Base-by-base conservation (phyloP, 2,113 vertebrate species). In the Lipophrys pholis region DNA sequence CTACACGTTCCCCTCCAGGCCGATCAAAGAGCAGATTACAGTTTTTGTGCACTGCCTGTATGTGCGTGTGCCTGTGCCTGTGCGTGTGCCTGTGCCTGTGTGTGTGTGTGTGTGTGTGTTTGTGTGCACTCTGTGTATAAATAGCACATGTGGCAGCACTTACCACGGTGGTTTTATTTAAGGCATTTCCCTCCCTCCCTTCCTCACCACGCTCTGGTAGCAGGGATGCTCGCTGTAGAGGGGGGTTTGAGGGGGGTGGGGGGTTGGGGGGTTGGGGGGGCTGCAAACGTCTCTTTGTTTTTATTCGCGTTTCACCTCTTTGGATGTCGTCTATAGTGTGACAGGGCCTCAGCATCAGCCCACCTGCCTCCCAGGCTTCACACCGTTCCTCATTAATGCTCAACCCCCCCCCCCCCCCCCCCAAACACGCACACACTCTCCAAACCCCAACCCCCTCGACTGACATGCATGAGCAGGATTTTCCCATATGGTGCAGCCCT, bases 91-190 rank as follows among this genome's bases (percentile, higher is more conserved):
- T 48, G 55, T 68, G 67, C n/a, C n/a, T 45, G 63, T 64, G 60
- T 45, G 21, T 69, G 66, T 74, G 36, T 68, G 57, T 55, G 69
- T 69, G 49, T 17, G 56, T 62, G 59, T 59, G 72, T 67, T 55
- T 40, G 69, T 56, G 63, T 45, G 52, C 46, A 35, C n/a, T 8
- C 58, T 48, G 55, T 68, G 67, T 83, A 87, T 83, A 91, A 92
- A 87, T 85, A 90, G 87, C 85, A 83, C 92, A 94, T 93, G 88
- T 93, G 92, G 91, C 84, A 92, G 73, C 76, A 83, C 87, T 93
- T 92, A 93, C 69, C 75, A 74, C 69, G 57, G 67, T 66, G 78
- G 81, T 79, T 73, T 81, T 80, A 88, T 86, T 84, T 81, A 82
- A 88, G 83, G 83, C 65, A 87, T 89, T 89, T 86, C 87, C 87